Evolutionary conservation across 2,888 invertebrate genomes (phyloP), one percentile per base, ranked within the genome.

Genomic region (Scaeva pyrastri): DNA sequence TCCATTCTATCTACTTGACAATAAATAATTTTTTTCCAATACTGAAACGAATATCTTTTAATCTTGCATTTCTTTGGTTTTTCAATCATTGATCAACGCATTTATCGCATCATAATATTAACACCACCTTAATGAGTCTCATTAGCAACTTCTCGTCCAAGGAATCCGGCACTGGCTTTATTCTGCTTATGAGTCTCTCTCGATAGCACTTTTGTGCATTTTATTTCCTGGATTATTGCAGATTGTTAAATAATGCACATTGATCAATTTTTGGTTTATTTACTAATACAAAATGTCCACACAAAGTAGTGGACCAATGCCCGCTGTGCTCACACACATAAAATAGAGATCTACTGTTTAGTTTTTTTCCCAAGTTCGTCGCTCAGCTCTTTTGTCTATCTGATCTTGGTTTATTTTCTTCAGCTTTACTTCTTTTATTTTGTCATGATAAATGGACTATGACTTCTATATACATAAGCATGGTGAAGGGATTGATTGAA

Each of bases 381-480:
- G n/a, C 26, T 43, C 60, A 68, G 21, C 21, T 60, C 60, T 72
- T 75, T 71, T 70, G 74, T 66, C 55, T 64, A 16, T 39, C 12
- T 43, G 11, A 41, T 64, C 14, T 50, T 26, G n/a, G 23, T 81
- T 64, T 75, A 0, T 52, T 1, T 12, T 56, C 43, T 58, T 21
- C n/a, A n/a, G n/a, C n/a, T n/a, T n/a, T 12, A 14, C 45, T n/a
- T 26, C 39, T 36, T 19, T 10, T 19, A 41, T 31, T 72, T 73
- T 36, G 52, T 50, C 79, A 71, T 80, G 84, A 84, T 80, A 55
- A 84, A 80, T 75, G 56, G 45, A 48, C 72, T 55, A 7, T 62
- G 70, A 21, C 58, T 73, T 77, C n/a, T 62, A 1, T 12, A 11
- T 50, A n/a, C n/a, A 2, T 10, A 19, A 19, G 8, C 1, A 0